Evolutionary conservation across 2,113 vertebrate genomes (phyloP).

Genomic region (Osmerus eperlanus): DNA sequence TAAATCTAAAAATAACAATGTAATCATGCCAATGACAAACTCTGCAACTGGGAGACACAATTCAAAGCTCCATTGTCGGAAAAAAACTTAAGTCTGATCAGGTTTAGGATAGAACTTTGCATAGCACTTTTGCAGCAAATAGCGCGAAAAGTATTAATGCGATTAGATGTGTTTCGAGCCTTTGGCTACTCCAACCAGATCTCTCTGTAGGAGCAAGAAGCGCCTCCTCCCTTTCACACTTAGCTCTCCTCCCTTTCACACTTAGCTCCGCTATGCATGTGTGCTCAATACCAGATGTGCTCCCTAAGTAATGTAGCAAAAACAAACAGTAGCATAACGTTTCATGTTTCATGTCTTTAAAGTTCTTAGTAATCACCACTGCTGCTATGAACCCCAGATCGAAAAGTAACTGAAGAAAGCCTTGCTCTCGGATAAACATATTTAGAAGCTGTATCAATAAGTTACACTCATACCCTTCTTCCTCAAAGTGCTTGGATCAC

Average conservation of each 20-base stretch:
- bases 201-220: conserved; percentile 3
- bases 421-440: background rate
- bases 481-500: conserved; percentile 19
- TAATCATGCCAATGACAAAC: conserved; percentile 3
- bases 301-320: conserved; percentile 6
- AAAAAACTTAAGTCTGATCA: background rate
- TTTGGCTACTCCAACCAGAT: background rate
- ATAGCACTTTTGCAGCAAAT: background rate
- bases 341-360: conserved; percentile 7
- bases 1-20: conserved; percentile 21
- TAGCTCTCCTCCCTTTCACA: conserved; percentile 5
- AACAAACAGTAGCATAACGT: conserved; percentile 13
- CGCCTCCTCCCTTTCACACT: conserved; percentile 12
- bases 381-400: background rate
- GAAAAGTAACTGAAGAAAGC: conserved; percentile 7
- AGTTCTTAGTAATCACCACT: conserved; percentile 9
- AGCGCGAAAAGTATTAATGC: background rate
- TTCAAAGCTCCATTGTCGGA: conserved; percentile 1
- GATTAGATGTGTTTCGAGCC: conserved; percentile 13
- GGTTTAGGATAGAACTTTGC: background rate
- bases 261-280: conserved; percentile 5
- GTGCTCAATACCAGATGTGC: conserved; percentile 38
- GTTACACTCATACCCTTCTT: conserved; percentile 16
- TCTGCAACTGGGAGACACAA: background rate
- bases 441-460: conserved; percentile 28